phyloP scores from a whole-genome alignment of 2,888 invertebrate species.

The Neoascia interrupta region DNA sequence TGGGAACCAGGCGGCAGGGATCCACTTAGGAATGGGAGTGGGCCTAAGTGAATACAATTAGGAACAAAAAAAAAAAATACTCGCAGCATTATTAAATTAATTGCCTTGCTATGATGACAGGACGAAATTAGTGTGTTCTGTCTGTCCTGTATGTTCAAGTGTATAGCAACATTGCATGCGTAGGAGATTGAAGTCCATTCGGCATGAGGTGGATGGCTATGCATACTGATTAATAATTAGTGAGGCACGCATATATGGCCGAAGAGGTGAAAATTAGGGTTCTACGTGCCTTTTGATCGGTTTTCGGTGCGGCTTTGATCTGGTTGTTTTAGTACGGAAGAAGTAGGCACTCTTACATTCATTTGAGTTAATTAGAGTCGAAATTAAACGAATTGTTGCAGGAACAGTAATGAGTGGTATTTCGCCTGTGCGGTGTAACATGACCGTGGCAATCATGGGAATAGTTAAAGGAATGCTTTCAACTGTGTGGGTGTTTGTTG shows the following conservation, averaged over 20 bases:
- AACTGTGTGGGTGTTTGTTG: no score
- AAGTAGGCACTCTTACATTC: no score
- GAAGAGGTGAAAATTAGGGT: constrained; percentile 11
- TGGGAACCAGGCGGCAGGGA: no score
- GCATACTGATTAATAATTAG: constrained; percentile 52
- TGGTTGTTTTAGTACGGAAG: no score
- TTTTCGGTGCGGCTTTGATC: constrained; percentile 13
- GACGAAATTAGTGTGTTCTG: constrained; percentile 10
- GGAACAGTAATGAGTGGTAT: no score
- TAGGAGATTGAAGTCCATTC: constrained; percentile 22
- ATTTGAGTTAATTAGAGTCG: constrained; percentile 8
- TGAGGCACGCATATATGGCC: background rate
- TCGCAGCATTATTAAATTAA: constrained; percentile 38
- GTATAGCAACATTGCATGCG: constrained; percentile 8
- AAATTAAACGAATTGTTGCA: constrained; percentile 13
- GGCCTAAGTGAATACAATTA: constrained; percentile 43
- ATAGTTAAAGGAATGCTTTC: no score
- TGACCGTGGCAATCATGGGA: no score
- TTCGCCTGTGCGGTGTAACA: no score
- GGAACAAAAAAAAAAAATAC: no score
- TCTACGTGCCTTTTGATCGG: constrained; percentile 23
- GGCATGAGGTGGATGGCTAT: background rate
- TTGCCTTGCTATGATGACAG: background rate
- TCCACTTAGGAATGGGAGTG: background rate
- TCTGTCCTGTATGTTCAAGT: background rate